Evolutionary conservation across 2,888 invertebrate species (phyloP).

Genomic region (Osedax fenrisi): DNA sequence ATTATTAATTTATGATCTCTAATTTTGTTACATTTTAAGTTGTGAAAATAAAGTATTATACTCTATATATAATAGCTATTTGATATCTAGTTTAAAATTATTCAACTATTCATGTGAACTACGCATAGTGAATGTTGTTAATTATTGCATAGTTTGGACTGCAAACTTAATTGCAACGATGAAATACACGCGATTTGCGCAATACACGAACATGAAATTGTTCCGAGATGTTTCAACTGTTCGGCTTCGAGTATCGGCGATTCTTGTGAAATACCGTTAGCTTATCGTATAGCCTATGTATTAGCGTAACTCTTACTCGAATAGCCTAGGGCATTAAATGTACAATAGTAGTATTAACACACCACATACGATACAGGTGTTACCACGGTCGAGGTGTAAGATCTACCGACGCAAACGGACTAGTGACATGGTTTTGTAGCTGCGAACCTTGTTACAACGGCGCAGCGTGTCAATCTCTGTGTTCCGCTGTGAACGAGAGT

Average conservation of each 20-base stretch:
- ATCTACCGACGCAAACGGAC: slow-evolving; percentile 22
- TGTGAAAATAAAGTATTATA: no score
- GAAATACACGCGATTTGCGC: slow-evolving; percentile 37
- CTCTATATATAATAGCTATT: no score
- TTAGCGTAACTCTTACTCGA: no score
- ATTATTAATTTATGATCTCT: no score
- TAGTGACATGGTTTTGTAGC: slow-evolving; percentile 35
- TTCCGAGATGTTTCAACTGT: slow-evolving; percentile 40
- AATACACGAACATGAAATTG: slow-evolving; percentile 30
- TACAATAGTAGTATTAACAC: no score
- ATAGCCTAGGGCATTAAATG: no score
- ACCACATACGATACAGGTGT: slow-evolving; percentile 30
- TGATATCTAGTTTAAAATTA: no score
- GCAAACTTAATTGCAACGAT: slow-evolving; percentile 2
- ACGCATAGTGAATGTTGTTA: no score
- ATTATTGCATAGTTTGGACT: neutral
- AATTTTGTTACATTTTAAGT: no score
- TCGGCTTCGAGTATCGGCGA: slow-evolving; percentile 38
- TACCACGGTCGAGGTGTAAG: slow-evolving; percentile 33
- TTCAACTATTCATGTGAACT: no score
- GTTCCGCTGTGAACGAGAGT: slow-evolving; percentile 13
- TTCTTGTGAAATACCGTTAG: slow-evolving; percentile 36
- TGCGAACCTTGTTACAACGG: slow-evolving; percentile 40
- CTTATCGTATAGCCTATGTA: no score
- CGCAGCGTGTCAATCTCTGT: slow-evolving; percentile 35